Base-by-base conservation (phyloP, 2,888 invertebrate genomes). In the Antheraea yamamai region DNA sequence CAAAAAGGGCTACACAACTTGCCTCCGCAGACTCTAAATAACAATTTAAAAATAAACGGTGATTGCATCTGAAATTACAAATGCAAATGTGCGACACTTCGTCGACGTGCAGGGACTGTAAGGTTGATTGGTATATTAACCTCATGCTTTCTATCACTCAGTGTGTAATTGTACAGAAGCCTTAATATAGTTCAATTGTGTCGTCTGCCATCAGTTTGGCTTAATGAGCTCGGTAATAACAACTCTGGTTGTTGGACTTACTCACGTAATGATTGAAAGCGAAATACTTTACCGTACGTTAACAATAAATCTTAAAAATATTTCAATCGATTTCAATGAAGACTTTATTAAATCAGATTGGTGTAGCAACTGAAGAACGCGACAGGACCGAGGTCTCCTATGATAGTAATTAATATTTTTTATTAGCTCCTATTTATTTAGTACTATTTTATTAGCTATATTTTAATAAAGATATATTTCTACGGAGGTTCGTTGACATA, bases 41-140 rank as follows among this genome's bases (percentile, higher is more conserved):
- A 23, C 18, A 14, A n/a, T 10, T 39, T n/a, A 12, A 72, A 39
- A 73, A 51, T 73, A 70, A 70, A 70, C 68, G 66, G 58, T 72
- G 39, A 79, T 73, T 81, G 79, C 78, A 81, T 81, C 79, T 71
- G 58, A 35, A 30, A 71, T 71, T 23, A 74, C 39, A 74, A 23
- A 71, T 23, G 77, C 75, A 84, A 83, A 83, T 83, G 81, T 80
- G 84, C 78, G 85, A 81, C 82, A 88, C 88, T 87, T 71, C 71
- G 71, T 71, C 70, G 47, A 88, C 87, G 85, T 86, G 83, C 84
- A 66, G 80, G 80, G 84, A 85, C 85, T 87, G 84, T 90, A 91
- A 89, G 91, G 91, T 90, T 89, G 88, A 92, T 91, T 92, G 91
- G 86, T 87, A 84, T 87, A 87, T 92, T 93, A 92, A 93, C 92